phyloP scores from a whole-genome alignment of 2,888 invertebrate species.

The Ophioninae sp. region DNA sequence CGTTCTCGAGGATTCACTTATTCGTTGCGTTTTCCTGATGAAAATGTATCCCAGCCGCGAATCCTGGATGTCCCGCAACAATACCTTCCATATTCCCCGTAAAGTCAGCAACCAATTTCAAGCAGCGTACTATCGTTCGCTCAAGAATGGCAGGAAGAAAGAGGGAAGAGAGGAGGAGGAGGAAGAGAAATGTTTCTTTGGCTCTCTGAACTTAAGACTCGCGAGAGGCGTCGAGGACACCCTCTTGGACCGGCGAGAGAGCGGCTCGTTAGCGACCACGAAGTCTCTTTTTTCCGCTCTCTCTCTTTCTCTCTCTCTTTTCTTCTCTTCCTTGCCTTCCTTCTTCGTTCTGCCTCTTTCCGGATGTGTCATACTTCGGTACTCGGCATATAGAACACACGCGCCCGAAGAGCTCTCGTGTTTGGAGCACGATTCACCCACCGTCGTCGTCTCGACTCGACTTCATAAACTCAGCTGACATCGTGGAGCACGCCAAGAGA shows the following conservation, averaged over 20 bases:
- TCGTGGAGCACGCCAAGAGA: conserved; percentile 37
- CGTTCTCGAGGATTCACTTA: conserved; percentile 18
- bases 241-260: conserved; percentile 53
- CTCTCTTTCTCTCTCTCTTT: background rate
- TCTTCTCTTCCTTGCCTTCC: background rate
- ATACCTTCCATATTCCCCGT: conserved; percentile 27
- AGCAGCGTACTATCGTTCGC: conserved; percentile 32
- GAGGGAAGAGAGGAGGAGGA: background rate
- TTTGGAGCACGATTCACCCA: conserved; percentile 40
- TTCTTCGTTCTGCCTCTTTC: conserved; percentile 31
- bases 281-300: conserved; percentile 6
- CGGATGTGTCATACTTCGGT: conserved; percentile 60
- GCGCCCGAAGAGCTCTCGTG: conserved; percentile 35
- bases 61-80: conserved; percentile 43
- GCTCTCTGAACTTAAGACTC: conserved; percentile 32
- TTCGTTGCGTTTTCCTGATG: conserved; percentile 44
- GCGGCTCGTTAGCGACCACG: conserved; percentile 58
- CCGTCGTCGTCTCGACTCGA: conserved; percentile 37
- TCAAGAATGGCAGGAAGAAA: background rate
- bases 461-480: conserved; percentile 58
- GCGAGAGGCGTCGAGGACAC: conserved; percentile 60
- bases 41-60: conserved; percentile 36
- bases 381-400: conserved; percentile 16
- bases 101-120: conserved; percentile 45
- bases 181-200: conserved; percentile 47